Evolutionary conservation across 35 echinoderm and acorn worm genomes (phyloP), one percentile per base, ranked within the genome.

Genomic region (Apostichopus japonicus): DNA sequence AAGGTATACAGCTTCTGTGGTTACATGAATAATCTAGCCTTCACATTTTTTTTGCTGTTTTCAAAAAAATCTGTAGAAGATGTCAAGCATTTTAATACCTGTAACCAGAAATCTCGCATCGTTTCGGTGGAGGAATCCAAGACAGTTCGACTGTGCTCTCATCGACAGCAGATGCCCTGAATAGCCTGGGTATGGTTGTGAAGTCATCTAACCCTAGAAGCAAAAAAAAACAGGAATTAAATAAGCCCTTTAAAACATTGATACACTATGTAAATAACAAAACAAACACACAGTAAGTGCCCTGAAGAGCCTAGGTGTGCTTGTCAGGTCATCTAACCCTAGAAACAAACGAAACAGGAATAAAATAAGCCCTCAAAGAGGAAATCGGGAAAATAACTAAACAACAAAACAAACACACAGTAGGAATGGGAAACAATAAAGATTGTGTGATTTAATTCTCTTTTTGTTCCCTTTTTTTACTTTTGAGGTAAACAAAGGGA

Each of bases 81-180:
- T 8, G 57, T 61, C 4, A 61, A 61, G 8, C 7, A 61, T 10
- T 61, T 61, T 10, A 61, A 61, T 61, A 94, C 93, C 58, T 93
- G 87, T 98, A 98, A 73, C 96, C 96, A 22, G 87, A 54, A 10
- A 98, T 55, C 56, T 98, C 96, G 87, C 96, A 98, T 77, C 91
- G 95, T 71, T 88, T 86, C 4, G 71, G 72, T 5, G 92, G 93
- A 27, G 92, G 88, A 55, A 77, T 54, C 96, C 96, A 98, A n/a
- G 77, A 65, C 5, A 98, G 77, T 24, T 91, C 84, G 9, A 95
- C 71, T 1, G 95, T 55, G 53, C 65, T 83, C 6, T 92, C 78
- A n/a, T 65, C 90, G 57, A 84, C 10, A 52, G 90, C 76, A 1
- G 75, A 87, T 24, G 82, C 81, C 1, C 53, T 62, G 83, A 96